These are phyloP conservation scores for Hydractinia echinata DNA, from an alignment of 30 jellyfish, hydroid and myxozoan genomes.

Conservation along the genomic window DNA sequence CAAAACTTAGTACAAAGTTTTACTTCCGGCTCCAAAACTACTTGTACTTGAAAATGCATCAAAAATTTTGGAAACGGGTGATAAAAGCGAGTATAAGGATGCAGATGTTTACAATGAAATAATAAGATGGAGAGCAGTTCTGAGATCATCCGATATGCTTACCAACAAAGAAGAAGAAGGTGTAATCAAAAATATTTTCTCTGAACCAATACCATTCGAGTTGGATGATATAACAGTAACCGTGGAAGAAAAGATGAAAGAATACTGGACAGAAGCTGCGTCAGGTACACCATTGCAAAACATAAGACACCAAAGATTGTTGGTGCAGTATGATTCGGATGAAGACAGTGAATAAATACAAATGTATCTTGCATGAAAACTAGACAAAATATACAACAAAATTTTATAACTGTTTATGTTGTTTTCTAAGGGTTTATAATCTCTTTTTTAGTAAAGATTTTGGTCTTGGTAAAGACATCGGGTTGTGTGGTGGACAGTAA, in stretches of 20 bases:
- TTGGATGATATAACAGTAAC: not conserved
- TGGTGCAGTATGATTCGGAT: not conserved
- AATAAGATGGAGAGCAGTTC: slow-evolving; percentile 13
- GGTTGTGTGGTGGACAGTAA: slow-evolving; percentile 15
- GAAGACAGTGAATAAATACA: not conserved
- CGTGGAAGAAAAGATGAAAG: not conserved
- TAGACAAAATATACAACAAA: not conserved
- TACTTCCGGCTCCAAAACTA: no score
- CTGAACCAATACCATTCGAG: not conserved
- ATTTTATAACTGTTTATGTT: not conserved
- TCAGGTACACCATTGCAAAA: not conserved
- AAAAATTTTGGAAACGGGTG: not conserved
- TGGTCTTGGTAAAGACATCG: not conserved
- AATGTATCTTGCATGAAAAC: not conserved
- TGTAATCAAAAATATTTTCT: not conserved
- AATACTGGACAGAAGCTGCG: not conserved
- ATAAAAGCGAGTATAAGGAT: not conserved
- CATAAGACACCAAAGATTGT: not conserved
- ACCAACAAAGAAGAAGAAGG: not conserved
- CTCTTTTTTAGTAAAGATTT: not conserved
- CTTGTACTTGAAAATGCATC: not conserved
- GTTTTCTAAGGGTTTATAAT: not conserved
- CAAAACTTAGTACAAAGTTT: no score
- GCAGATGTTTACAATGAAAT: not conserved
- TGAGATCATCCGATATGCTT: slow-evolving; percentile 4